Percentiles rank a stretch among this genome's conserved stretches.
These are phyloP conservation scores for Copidosoma aretas DNA, from an alignment of 2,888 invertebrate species.

Conservation along the genomic window DNA sequence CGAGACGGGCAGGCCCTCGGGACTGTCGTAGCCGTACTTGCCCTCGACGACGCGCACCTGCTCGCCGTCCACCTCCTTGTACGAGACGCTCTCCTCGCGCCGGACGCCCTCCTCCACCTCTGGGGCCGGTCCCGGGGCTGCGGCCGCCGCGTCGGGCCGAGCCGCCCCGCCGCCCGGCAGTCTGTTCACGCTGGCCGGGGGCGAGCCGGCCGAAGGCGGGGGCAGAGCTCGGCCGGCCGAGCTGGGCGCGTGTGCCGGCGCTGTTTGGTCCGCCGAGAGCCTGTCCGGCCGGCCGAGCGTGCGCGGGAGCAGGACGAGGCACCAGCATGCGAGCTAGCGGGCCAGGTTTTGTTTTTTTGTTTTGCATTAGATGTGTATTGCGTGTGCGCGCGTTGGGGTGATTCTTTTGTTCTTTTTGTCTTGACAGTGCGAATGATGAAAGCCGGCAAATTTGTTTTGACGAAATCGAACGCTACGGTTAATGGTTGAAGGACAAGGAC, in stretches of 20 bases:
- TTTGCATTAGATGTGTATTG: too few species aligned
- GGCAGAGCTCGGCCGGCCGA: constrained; percentile 54
- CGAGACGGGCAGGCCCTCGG: constrained; percentile 58
- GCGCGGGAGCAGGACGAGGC: background rate
- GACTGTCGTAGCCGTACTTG: constrained; percentile 55
- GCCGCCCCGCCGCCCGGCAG: constrained; percentile 22
- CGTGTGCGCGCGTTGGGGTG: background rate
- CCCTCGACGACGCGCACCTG: constrained; percentile 55
- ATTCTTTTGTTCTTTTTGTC: too few species aligned
- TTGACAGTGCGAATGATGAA: too few species aligned
- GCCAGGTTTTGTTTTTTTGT: background rate
- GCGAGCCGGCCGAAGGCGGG: constrained; percentile 45
- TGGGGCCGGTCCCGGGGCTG: constrained; percentile 19
- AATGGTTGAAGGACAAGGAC: too few species aligned
- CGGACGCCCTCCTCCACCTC: constrained; percentile 51
- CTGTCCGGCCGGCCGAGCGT: constrained; percentile 40
- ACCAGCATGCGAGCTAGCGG: background rate
- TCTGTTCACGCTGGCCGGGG: constrained; percentile 33
- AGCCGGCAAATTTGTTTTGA: too few species aligned
- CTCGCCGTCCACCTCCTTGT: constrained; percentile 55
- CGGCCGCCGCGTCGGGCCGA: constrained; percentile 20
- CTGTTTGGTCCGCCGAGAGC: constrained; percentile 53
- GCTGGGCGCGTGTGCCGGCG: constrained; percentile 55
- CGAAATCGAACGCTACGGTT: too few species aligned
- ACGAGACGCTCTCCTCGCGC: constrained; percentile 51